Conservation (phyloP, 1,140 invertebrate genomes). For the Galleria mellonella region DNA sequence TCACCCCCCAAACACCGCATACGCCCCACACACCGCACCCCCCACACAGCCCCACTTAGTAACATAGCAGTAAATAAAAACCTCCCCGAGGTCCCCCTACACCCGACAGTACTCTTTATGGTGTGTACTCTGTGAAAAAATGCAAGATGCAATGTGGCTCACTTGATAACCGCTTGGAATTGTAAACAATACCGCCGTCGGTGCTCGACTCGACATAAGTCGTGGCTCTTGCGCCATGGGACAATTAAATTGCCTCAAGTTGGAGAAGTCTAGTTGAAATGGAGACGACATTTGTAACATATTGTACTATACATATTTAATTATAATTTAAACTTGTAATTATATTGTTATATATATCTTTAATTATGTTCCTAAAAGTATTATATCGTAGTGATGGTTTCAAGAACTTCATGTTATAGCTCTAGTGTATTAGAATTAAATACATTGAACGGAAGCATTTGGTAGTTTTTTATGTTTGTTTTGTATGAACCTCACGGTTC, state of each 20-base stretch:
- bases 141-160: background rate
- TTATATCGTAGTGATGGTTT: constrained; percentile 49
- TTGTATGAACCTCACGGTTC: constrained; percentile 4
- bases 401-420: constrained; percentile 28
- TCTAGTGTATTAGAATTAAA: constrained; percentile 26
- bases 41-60: constrained; percentile 75
- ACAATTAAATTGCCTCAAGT: background rate
- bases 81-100: constrained; percentile 27
- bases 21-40: constrained; percentile 56
- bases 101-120: constrained; percentile 18
- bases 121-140: constrained; percentile 17
- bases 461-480: constrained; percentile 3
- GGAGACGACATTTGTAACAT: constrained; percentile 44
- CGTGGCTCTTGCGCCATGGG: background rate
- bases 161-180: constrained; percentile 9
- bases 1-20: constrained; percentile 25
- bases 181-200: constrained; percentile 1
- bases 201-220: background rate
- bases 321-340: constrained; percentile 59
- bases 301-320: constrained; percentile 67
- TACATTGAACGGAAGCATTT: constrained; percentile 25
- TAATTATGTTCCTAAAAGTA: constrained; percentile 63
- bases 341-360: constrained; percentile 41
- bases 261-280: background rate
- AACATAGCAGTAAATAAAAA: constrained; percentile 20